phyloP scores from a whole-genome alignment of 1,140 invertebrate genomes.

The Macrobrachium nipponense region DNA sequence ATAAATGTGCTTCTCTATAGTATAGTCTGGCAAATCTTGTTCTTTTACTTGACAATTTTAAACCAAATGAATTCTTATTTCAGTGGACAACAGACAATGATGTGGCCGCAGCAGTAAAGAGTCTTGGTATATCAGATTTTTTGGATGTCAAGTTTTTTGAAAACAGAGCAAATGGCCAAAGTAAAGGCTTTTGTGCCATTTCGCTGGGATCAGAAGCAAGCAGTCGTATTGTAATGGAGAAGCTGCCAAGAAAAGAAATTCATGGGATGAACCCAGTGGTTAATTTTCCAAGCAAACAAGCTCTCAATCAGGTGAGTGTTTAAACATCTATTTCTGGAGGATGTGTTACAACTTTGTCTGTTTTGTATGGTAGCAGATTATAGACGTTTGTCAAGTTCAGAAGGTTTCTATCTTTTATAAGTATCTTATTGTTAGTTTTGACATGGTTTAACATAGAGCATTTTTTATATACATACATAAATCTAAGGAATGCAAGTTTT shows the following conservation, averaged over 20 bases:
- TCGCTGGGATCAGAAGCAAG: slow-evolving; percentile 93
- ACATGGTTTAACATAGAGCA: background rate
- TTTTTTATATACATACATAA: background rate
- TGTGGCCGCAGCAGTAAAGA: slow-evolving; percentile 86
- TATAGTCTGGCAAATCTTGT: background rate
- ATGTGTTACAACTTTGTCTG: too few species aligned
- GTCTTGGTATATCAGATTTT: slow-evolving; percentile 92
- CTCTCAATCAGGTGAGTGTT: slow-evolving; percentile 74
- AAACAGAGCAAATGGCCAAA: slow-evolving; percentile 98
- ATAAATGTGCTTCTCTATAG: too few species aligned
- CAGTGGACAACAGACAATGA: slow-evolving; percentile 99
- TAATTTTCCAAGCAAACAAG: slow-evolving; percentile 94
- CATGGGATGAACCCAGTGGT: slow-evolving; percentile 95
- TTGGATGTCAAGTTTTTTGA: slow-evolving; percentile 99
- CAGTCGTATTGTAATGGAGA: slow-evolving; percentile 89
- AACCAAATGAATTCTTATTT: slow-evolving; percentile 66
- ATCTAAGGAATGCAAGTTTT: background rate
- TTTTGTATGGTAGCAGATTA: too few species aligned
- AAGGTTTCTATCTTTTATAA: too few species aligned
- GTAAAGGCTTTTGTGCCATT: slow-evolving; percentile 96
- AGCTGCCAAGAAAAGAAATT: slow-evolving; percentile 92
- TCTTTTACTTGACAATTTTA: background rate
- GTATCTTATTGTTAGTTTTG: too few species aligned
- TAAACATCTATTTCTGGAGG: background rate
- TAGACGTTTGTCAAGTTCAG: too few species aligned